These are phyloP conservation scores for Hippopotamus amphibius DNA, from an alignment of 2,113 vertebrate species.

Conservation along the genomic window DNA sequence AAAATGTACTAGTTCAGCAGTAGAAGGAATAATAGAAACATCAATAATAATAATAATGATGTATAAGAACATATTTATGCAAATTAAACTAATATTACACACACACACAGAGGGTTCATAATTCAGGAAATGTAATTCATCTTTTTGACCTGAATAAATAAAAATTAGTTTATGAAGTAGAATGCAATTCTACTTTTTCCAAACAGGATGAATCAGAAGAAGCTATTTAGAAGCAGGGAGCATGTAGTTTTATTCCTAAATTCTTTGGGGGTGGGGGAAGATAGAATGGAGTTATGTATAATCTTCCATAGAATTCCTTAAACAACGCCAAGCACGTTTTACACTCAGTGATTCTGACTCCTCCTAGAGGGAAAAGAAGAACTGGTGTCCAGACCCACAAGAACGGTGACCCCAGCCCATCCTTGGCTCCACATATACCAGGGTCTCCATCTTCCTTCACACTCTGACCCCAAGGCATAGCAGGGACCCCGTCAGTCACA, in stretches of 20 bases:
- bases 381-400: accelerated
- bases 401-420: not conserved
- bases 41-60: not conserved
- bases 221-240: not conserved
- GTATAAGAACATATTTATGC: not conserved
- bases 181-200: not conserved
- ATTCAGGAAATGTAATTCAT: not conserved
- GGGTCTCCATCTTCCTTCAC: not conserved
- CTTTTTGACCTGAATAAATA: not conserved
- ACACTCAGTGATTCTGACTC: not conserved
- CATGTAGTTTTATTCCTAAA: not conserved
- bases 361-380: not conserved
- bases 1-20: not conserved
- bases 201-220: not conserved
- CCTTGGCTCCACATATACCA: not conserved
- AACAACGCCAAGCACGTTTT: not conserved
- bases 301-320: not conserved
- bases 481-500: accelerated
- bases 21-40: not conserved
- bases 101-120: not conserved
- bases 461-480: not conserved
- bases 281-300: not conserved
- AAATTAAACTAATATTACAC: not conserved
- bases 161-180: not conserved
- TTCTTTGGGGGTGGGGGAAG: too few relatives aligned